Evolutionary conservation across 2,113 vertebrate genomes (phyloP).

Genomic region (Melanostigma gelatinosum): DNA sequence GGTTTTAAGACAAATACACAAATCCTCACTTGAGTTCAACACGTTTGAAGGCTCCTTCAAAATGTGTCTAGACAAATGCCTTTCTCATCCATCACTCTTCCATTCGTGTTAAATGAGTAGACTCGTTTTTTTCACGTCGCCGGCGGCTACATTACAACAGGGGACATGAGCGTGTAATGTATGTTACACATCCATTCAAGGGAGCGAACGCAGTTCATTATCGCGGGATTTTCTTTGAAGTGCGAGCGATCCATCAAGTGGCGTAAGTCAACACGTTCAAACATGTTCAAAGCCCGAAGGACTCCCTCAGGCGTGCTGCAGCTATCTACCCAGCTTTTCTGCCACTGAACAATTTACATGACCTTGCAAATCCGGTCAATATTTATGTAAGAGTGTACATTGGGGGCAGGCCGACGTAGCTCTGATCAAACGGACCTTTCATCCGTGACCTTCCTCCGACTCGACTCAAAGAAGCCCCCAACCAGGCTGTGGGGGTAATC

Average conservation of each 20-base stretch:
- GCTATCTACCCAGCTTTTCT: constrained; percentile 44
- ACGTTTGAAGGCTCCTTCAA: constrained; percentile 44
- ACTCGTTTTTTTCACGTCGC: background rate
- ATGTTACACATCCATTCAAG: constrained; percentile 39
- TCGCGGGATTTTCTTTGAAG: constrained; percentile 52
- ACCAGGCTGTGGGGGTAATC: constrained; percentile 58
- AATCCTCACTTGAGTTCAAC: constrained; percentile 51
- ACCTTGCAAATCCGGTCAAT: constrained; percentile 65
- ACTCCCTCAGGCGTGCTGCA: constrained; percentile 16
- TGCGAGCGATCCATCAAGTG: constrained; percentile 56
- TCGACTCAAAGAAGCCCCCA: constrained; percentile 54
- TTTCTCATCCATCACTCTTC: constrained; percentile 44
- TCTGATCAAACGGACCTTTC: constrained; percentile 71
- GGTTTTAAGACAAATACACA: constrained; percentile 67
- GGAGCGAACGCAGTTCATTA: constrained; percentile 53
- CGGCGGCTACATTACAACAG: background rate
- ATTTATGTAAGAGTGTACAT: constrained; percentile 72
- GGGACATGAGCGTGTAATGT: constrained; percentile 9
- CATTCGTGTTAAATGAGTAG: constrained; percentile 20
- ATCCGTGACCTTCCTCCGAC: constrained; percentile 71
- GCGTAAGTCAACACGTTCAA: constrained; percentile 69
- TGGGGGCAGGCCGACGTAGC: constrained; percentile 41
- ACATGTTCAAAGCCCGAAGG: constrained; percentile 59
- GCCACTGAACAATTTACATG: constrained; percentile 50
- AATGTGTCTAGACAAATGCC: constrained; percentile 62